These are phyloP conservation scores for Podocnemis expansa DNA, from an alignment of 2,113 vertebrate genomes.

Conservation along the genomic window DNA sequence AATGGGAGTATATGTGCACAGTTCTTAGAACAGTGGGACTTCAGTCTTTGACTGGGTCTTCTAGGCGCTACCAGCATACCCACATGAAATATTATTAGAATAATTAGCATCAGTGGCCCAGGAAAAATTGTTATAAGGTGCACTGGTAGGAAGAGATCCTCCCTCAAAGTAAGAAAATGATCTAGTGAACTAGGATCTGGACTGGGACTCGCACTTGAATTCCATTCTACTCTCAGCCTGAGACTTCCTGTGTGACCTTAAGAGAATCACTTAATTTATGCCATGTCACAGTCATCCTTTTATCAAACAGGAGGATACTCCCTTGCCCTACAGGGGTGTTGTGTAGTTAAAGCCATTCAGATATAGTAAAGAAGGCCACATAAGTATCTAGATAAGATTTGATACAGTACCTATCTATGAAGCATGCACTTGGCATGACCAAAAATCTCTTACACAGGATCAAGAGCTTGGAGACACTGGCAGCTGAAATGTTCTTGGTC, in stretches of 20 bases:
- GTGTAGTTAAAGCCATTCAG: conserved; percentile 1
- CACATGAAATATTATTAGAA: too few relatives aligned
- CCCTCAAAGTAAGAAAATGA: neutral
- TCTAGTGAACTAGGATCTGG: neutral
- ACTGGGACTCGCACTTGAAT: neutral
- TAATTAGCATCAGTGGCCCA: neutral
- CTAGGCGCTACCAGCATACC: neutral
- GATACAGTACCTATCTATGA: neutral
- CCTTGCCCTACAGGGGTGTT: neutral
- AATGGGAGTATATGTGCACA: neutral
- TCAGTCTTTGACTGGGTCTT: neutral
- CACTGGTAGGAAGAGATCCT: neutral
- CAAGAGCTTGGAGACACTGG: neutral
- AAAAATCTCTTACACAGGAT: conserved; percentile 3
- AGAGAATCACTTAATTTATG: neutral
- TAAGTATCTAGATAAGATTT: neutral
- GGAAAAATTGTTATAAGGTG: neutral
- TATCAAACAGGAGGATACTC: neutral
- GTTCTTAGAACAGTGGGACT: neutral
- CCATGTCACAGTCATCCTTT: neutral
- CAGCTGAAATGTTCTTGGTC: neutral
- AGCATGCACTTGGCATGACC: neutral
- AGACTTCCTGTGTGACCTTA: neutral
- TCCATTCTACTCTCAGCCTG: neutral
- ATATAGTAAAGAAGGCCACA: neutral